A percentile compares a stretch with the other conserved stretches of the same genome.
Evolutionary conservation across 2,113 vertebrate species (phyloP).

Genomic region (Lethenteron camtschaticum): DNA sequence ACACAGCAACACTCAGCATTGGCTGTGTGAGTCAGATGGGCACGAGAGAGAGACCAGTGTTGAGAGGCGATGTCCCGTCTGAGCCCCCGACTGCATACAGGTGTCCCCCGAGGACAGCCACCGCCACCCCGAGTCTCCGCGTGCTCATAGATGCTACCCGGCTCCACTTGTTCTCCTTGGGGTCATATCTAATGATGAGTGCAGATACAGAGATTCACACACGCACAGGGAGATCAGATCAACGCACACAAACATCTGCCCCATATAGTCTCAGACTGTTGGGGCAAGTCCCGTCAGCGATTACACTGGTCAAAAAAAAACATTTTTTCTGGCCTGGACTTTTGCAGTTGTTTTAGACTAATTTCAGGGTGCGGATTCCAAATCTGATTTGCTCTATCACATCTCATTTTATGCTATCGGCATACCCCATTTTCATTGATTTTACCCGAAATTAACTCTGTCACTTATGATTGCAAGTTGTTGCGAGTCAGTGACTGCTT

Average conservation of each 20-base stretch:
- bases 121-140: constrained; percentile 72
- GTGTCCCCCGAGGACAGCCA: constrained; percentile 80
- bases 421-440: no score
- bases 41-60: constrained; percentile 43
- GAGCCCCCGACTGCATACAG: constrained; percentile 91
- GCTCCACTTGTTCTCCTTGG: constrained; percentile 98
- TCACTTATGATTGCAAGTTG: no score
- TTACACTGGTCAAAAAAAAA: no score
- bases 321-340: no score
- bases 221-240: constrained; percentile 10
- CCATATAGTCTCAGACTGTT: neutral
- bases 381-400: no score
- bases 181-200: constrained; percentile 48
- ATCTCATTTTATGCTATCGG: no score
- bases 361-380: no score
- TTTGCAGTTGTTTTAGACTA: no score
- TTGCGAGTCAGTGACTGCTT: no score
- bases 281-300: neutral
- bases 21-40: no score
- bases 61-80: constrained; percentile 88
- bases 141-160: constrained; percentile 97
- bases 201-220: constrained; percentile 6
- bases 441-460: no score
- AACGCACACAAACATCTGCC: constrained; percentile 9
- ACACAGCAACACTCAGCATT: no score